Evolutionary conservation across 2,888 invertebrate genomes (phyloP).

Genomic region (Tinea trinotella): DNA sequence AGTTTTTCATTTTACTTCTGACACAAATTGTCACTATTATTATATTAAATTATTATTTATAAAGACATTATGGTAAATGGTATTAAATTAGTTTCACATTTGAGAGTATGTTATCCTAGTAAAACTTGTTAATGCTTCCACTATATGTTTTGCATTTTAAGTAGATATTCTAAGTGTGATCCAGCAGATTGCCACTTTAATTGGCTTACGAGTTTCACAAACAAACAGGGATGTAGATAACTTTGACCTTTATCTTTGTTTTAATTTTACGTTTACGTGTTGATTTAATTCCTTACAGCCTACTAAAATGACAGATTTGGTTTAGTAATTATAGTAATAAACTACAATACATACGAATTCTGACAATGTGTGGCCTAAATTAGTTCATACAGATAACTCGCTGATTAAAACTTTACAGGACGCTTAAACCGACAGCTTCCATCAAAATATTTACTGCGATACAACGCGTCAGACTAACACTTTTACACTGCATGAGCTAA

Average conservation of each 20-base stretch:
- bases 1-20: slow-evolving; percentile 9
- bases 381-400: background rate
- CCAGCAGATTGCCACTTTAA: slow-evolving; percentile 9
- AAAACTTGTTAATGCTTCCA: slow-evolving; percentile 10
- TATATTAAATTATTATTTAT: background rate
- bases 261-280: background rate
- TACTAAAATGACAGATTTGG: background rate
- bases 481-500: background rate
- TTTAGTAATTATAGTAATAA: too few relatives aligned
- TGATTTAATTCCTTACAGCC: background rate
- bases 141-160: slow-evolving; percentile 8
- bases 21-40: slow-evolving; percentile 3
- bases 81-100: slow-evolving; percentile 9
- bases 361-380: background rate
- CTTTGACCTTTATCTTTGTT: slow-evolving; percentile 2
- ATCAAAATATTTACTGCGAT: background rate
- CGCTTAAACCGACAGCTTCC: background rate
- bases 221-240: slow-evolving; percentile 1
- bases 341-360: too few relatives aligned
- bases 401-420: background rate
- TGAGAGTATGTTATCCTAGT: background rate
- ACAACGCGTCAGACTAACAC: background rate
- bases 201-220: slow-evolving; percentile 12
- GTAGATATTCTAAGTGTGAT: slow-evolving; percentile 8
- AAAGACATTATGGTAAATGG: background rate